These are phyloP conservation scores for Cephus pulcher DNA, from an alignment of 2,888 invertebrate genomes.

Conservation along the genomic window DNA sequence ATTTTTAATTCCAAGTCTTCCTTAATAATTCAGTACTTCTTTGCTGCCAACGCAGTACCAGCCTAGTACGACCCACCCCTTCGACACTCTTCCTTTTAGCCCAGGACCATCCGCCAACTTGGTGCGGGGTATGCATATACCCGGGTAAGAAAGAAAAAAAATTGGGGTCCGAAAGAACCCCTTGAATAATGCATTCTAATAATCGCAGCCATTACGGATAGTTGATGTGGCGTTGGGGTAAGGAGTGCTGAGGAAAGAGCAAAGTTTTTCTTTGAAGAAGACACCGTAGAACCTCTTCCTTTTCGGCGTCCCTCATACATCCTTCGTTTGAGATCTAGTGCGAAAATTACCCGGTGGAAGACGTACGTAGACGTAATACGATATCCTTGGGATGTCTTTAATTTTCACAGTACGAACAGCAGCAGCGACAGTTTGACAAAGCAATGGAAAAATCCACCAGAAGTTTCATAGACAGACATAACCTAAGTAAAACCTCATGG, in stretches of 20 bases:
- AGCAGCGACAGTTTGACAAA: not conserved
- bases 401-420: not conserved
- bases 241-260: constrained; percentile 4
- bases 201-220: constrained; percentile 54
- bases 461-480: not conserved
- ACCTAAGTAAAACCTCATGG: not conserved
- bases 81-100: not conserved
- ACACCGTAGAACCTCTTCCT: constrained; percentile 7
- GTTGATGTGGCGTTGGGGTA: constrained; percentile 18
- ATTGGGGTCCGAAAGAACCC: constrained; percentile 36
- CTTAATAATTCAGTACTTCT: constrained; percentile 60
- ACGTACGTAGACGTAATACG: not conserved
- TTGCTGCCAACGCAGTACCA: constrained; percentile 21
- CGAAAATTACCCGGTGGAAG: not conserved
- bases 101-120: constrained; percentile 9
- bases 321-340: not conserved
- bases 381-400: not conserved
- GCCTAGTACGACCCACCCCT: not conserved
- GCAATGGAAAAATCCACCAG: not conserved
- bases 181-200: constrained; percentile 61
- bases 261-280: constrained; percentile 12
- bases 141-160: constrained; percentile 26
- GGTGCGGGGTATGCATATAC: not conserved
- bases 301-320: constrained; percentile 9
- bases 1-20: constrained; percentile 58